Evolutionary conservation across 2,888 invertebrate species (phyloP).

Genomic region (Stenurella melanura): DNA sequence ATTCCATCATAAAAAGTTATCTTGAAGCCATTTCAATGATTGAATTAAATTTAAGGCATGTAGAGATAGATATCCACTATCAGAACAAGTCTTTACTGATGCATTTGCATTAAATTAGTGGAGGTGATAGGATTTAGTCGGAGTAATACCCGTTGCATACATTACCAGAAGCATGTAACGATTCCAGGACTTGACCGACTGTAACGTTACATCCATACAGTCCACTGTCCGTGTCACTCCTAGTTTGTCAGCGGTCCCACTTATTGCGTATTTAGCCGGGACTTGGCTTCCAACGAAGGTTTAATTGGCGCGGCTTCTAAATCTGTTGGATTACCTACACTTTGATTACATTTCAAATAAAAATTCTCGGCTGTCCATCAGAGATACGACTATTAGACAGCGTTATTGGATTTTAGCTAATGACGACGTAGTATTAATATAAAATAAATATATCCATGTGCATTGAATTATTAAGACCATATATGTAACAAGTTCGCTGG

Average conservation of each 20-base stretch:
- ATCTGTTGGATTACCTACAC: conserved; percentile 61
- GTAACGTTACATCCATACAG: conserved; percentile 51
- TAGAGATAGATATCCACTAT: conserved; percentile 27
- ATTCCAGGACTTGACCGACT: conserved; percentile 50
- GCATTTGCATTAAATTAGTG: conserved; percentile 65
- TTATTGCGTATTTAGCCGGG: conserved; percentile 68
- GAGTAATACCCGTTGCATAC: conserved; percentile 66
- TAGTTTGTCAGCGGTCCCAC: conserved; percentile 66
- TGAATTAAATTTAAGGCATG: conserved; percentile 26
- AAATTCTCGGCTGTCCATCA: conserved; percentile 48
- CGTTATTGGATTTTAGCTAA: conserved; percentile 23
- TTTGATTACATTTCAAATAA: conserved; percentile 63
- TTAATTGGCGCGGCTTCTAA: conserved; percentile 64
- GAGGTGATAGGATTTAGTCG: conserved; percentile 64
- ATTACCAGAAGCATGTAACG: conserved; percentile 50
- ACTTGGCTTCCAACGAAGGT: conserved; percentile 63
- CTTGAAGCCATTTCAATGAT: background rate
- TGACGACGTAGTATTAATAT: background rate
- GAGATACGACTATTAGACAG: conserved; percentile 27
- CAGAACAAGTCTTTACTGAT: conserved; percentile 45
- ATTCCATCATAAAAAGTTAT: background rate
- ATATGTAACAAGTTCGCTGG: too few species aligned
- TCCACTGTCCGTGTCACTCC: conserved; percentile 49
- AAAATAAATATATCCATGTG: background rate
- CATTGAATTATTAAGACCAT: too few species aligned